Percentiles rank a stretch among this genome's conserved stretches.
These are phyloP conservation scores for Parnassius orleans DNA, from an alignment of 2,888 invertebrate species.

Conservation along the genomic window DNA sequence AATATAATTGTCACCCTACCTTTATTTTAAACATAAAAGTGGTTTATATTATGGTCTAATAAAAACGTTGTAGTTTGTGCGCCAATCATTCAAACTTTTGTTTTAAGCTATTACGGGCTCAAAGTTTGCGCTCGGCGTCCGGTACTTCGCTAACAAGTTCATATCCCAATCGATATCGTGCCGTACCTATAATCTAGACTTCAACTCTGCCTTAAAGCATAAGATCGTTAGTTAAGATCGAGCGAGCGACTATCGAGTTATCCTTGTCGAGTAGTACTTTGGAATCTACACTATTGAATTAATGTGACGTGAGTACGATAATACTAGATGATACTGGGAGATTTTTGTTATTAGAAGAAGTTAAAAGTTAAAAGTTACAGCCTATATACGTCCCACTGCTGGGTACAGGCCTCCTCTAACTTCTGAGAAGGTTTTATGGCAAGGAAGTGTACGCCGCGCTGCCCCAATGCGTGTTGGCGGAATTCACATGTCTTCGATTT, in stretches of 20 bases:
- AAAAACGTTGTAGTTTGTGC: slow-evolving; percentile 1
- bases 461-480: too few relatives aligned
- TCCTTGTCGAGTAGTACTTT: slow-evolving; percentile 4
- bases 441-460: too few relatives aligned
- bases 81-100: slow-evolving; percentile 36
- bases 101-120: slow-evolving; percentile 32
- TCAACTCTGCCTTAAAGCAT: slow-evolving; percentile 15
- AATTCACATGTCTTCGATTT: too few relatives aligned
- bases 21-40: too few relatives aligned
- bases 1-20: too few relatives aligned
- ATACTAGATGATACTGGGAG: too few relatives aligned
- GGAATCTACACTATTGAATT: slow-evolving; percentile 8
- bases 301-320: not conserved
- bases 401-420: too few relatives aligned
- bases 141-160: slow-evolving; percentile 28
- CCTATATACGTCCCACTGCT: too few relatives aligned
- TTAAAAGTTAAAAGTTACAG: too few relatives aligned
- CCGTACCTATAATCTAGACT: slow-evolving; percentile 28
- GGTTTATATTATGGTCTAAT: too few relatives aligned
- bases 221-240: slow-evolving; percentile 19
- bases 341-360: too few relatives aligned
- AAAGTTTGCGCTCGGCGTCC: slow-evolving; percentile 25
- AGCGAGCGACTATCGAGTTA: slow-evolving; percentile 21
- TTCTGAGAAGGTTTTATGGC: too few relatives aligned
- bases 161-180: slow-evolving; percentile 29